Percentiles rank a stretch among this genome's conserved stretches.
Conservation (phyloP, 2,888 invertebrate genomes). For the Nomada fucata region DNA sequence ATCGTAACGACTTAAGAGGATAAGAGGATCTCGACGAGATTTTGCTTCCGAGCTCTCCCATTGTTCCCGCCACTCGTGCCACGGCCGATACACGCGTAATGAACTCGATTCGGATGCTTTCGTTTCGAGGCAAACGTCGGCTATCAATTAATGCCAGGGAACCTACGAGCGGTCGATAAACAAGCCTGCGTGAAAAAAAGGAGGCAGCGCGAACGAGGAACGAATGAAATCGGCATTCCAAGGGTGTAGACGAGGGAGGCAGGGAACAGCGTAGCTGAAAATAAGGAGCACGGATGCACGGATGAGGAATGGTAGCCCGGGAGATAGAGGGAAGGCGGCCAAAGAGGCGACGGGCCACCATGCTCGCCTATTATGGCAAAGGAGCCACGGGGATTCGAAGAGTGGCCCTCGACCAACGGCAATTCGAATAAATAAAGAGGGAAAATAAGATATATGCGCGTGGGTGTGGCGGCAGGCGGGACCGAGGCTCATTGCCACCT, state of each 20-base stretch:
- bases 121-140: neutral
- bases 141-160: conserved; percentile 1
- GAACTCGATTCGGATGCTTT: neutral
- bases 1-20: conserved; percentile 70
- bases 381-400: conserved; percentile 75
- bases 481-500: conserved; percentile 82
- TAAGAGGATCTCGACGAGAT: conserved; percentile 71
- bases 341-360: conserved; percentile 76
- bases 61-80: conserved; percentile 11
- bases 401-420: conserved; percentile 79
- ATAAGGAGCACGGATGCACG: conserved; percentile 53
- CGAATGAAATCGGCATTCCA: conserved; percentile 21
- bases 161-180: neutral
- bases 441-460: conserved; percentile 76
- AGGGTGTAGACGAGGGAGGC: neutral
- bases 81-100: neutral
- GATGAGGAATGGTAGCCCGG: conserved; percentile 67
- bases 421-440: conserved; percentile 81
- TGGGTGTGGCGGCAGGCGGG: conserved; percentile 83
- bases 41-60: conserved; percentile 14
- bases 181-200: neutral
- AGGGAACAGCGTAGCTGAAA: conserved; percentile 46
- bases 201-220: neutral
- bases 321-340: conserved; percentile 65
- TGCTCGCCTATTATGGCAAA: conserved; percentile 79